A percentile compares a stretch with the other conserved stretches of the same genome.
Evolutionary conservation across 1,140 invertebrate species (phyloP).

Genomic region (Cydia amplana): DNA sequence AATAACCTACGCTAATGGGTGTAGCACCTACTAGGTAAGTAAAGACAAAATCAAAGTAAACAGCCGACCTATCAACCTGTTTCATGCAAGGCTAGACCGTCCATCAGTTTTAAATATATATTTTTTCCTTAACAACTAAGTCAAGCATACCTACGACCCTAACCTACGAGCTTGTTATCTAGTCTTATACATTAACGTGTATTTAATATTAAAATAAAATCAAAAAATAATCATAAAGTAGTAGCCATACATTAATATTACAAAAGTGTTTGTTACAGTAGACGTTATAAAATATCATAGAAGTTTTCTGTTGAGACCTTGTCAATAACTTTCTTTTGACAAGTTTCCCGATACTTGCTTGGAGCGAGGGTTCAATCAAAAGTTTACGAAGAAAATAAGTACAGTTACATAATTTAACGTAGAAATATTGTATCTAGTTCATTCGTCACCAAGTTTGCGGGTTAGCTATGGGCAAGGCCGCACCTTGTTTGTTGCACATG

Average conservation of each 20-base stretch:
- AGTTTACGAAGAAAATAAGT: constrained; percentile 36
- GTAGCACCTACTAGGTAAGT: too few relatives aligned
- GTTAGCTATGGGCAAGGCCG: neutral
- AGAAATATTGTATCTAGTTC: constrained; percentile 21
- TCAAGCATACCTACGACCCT: too few relatives aligned
- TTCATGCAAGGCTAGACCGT: too few relatives aligned
- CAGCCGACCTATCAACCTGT: too few relatives aligned
- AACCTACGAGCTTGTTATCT: too few relatives aligned
- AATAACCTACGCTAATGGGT: too few relatives aligned
- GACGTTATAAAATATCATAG: constrained; percentile 43
- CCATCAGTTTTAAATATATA: too few relatives aligned
- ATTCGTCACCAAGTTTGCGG: neutral
- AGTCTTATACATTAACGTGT: neutral
- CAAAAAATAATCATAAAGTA: constrained; percentile 33
- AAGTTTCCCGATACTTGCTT: constrained; percentile 44
- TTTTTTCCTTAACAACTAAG: too few relatives aligned
- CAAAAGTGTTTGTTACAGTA: constrained; percentile 37
- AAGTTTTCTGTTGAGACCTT: constrained; percentile 42
- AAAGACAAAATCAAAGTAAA: too few relatives aligned
- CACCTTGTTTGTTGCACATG: neutral
- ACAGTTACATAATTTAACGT: constrained; percentile 31
- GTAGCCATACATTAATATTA: neutral
- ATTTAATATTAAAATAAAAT: neutral
- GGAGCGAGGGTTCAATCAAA: constrained; percentile 41
- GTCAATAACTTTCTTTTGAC: constrained; percentile 48